Evolutionary conservation across 2,888 invertebrate species (phyloP).

Genomic region (Pyrrhosoma nymphula): DNA sequence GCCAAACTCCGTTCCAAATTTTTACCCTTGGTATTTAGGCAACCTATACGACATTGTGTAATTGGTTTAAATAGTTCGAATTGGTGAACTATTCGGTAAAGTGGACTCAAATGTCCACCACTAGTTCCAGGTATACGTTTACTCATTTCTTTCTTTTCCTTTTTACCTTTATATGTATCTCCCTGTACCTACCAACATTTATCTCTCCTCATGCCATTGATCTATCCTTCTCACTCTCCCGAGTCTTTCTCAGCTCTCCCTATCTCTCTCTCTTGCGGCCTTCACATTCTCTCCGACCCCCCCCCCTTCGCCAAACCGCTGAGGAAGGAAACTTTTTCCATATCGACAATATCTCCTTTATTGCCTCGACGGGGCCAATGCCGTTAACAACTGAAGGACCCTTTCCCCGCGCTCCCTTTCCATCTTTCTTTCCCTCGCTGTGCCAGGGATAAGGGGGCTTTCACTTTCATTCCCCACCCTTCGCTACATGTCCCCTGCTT

Average conservation of each 20-base stretch:
- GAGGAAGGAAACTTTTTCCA: constrained; percentile 59
- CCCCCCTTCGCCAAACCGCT: background rate
- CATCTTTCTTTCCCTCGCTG: background rate
- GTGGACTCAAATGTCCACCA: too few relatives aligned
- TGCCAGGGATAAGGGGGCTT: background rate
- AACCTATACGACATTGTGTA: too few relatives aligned
- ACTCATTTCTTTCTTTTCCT: too few relatives aligned
- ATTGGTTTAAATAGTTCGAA: too few relatives aligned
- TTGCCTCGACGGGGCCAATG: constrained; percentile 38
- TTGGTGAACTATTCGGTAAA: too few relatives aligned
- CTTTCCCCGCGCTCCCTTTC: too few relatives aligned
- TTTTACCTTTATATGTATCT: background rate
- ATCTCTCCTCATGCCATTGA: background rate
- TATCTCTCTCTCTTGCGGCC: too few relatives aligned
- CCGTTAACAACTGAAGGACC: background rate
- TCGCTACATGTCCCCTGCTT: background rate
- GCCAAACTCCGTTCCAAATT: too few relatives aligned
- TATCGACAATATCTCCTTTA: constrained; percentile 50
- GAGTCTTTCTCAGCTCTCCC: background rate
- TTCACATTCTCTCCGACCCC: background rate
- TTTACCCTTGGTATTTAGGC: too few relatives aligned
- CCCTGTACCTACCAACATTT: too few relatives aligned
- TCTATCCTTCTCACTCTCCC: background rate
- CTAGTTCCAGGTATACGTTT: too few relatives aligned
- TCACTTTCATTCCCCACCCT: background rate